Conservation (phyloP, 2,888 invertebrate species). For the Mythimna albipuncta region DNA sequence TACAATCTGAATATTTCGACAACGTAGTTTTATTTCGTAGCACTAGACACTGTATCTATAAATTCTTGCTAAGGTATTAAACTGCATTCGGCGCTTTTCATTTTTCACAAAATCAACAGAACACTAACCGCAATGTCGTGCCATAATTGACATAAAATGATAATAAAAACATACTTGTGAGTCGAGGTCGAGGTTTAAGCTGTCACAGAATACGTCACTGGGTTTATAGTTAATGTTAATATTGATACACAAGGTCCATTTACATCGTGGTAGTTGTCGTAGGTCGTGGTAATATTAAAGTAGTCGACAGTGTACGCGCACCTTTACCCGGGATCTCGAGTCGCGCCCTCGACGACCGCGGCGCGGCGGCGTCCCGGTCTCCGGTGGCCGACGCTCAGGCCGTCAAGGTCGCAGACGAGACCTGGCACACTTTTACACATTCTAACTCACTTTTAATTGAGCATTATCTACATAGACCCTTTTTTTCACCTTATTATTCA, state of each 20-base stretch:
- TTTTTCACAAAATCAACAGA: background rate
- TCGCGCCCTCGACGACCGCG: constrained; percentile 69
- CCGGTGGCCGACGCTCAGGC: constrained; percentile 72
- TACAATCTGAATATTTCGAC: constrained; percentile 10
- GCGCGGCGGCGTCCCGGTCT: constrained; percentile 72
- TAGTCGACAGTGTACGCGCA: constrained; percentile 65
- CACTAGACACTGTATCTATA: background rate
- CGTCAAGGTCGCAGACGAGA: constrained; percentile 79
- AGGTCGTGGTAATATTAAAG: constrained; percentile 62
- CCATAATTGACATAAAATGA: background rate
- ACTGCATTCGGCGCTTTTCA: background rate
- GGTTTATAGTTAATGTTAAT: constrained; percentile 31
- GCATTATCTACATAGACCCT: constrained; percentile 38
- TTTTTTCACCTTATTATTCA: constrained; percentile 41
- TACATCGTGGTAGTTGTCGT: constrained; percentile 44
- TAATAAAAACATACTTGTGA: constrained; percentile 14
- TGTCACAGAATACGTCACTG: constrained; percentile 42
- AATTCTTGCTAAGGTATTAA: background rate
- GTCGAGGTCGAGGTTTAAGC: constrained; percentile 17
- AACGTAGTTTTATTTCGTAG: constrained; percentile 12
- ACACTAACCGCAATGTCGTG: background rate
- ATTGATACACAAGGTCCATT: constrained; percentile 40
- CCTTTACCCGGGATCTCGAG: constrained; percentile 67
- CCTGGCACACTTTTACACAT: constrained; percentile 71
- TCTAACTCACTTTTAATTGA: constrained; percentile 52